Conservation (phyloP, 1,140 invertebrate species). For the Drosophila ogumai region DNA sequence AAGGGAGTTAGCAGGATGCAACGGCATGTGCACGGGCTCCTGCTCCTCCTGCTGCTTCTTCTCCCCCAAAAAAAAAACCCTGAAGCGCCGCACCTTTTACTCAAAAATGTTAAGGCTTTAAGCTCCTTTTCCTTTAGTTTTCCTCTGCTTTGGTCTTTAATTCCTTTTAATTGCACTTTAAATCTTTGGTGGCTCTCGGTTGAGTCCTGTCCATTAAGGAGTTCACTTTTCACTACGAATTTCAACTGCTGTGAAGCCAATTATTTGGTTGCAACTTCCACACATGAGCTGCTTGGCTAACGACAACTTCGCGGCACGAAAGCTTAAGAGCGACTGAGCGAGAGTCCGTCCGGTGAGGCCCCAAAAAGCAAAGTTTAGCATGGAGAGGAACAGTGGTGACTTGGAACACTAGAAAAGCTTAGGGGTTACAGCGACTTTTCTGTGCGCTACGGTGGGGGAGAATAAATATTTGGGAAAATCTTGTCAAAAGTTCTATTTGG, state of each 20-base stretch:
- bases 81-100: conserved; percentile 60
- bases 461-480: too few relatives aligned
- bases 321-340: conserved; percentile 67
- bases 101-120: neutral
- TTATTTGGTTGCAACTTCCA: conserved; percentile 45
- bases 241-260: conserved; percentile 65
- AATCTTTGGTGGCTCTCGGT: conserved; percentile 1
- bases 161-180: conserved; percentile 36
- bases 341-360: neutral
- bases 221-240: conserved; percentile 51
- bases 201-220: conserved; percentile 35
- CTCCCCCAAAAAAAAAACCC: conserved; percentile 1
- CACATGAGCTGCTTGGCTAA: conserved; percentile 31
- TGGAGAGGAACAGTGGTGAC: neutral
- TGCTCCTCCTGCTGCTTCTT: neutral
- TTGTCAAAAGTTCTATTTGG: too few relatives aligned
- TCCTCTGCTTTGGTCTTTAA: neutral
- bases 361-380: conserved; percentile 23
- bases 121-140: neutral
- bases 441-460: neutral
- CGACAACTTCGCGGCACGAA: conserved; percentile 71
- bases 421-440: neutral
- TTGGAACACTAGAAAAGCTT: conserved; percentile 23
- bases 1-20: conserved; percentile 45
- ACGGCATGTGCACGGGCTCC: conserved; percentile 35